Percentiles rank a stretch among this genome's conserved stretches.
Conservation (phyloP, 1,140 invertebrate species). For the Drosophila ironensis region DNA sequence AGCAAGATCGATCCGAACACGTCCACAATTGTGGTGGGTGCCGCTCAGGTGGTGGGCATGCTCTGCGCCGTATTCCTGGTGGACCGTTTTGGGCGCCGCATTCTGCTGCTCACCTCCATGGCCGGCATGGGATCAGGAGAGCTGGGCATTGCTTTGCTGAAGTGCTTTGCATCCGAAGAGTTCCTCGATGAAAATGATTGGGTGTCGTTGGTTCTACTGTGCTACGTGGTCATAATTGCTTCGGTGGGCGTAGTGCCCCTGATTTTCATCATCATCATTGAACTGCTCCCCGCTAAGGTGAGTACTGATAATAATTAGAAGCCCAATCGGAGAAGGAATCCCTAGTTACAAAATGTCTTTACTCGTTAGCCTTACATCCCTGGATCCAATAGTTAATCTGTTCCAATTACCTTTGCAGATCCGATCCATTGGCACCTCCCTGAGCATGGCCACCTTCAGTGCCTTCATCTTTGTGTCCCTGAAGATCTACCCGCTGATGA, state of each 20-base stretch:
- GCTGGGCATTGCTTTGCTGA: conserved; percentile 43
- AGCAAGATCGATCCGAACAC: conserved; percentile 84
- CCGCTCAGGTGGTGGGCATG: conserved; percentile 58
- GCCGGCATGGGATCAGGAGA: conserved; percentile 54
- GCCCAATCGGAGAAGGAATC: too few relatives aligned
- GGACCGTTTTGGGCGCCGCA: conserved; percentile 57
- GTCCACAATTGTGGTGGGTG: conserved; percentile 88
- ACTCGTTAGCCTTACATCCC: too few relatives aligned
- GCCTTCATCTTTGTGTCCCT: conserved; percentile 60
- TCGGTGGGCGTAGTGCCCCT: conserved; percentile 56
- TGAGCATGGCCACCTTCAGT: conserved; percentile 67
- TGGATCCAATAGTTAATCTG: too few relatives aligned
- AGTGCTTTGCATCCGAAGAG: conserved; percentile 17
- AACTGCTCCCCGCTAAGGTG: conserved; percentile 63
- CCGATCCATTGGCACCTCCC: conserved; percentile 62
- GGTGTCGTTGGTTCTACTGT: conserved; percentile 57
- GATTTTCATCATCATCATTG: conserved; percentile 58
- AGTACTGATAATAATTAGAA: too few relatives aligned
- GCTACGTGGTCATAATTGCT: conserved; percentile 43
- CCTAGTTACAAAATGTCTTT: too few relatives aligned
- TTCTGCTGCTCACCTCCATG: conserved; percentile 56
- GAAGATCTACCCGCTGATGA: conserved; percentile 67
- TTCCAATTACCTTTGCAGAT: too few relatives aligned
- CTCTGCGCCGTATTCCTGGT: conserved; percentile 43
- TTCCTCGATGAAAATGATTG: conserved; percentile 48